Evolutionary conservation across 2,113 vertebrate genomes (phyloP).

Genomic region (Serinus canaria): DNA sequence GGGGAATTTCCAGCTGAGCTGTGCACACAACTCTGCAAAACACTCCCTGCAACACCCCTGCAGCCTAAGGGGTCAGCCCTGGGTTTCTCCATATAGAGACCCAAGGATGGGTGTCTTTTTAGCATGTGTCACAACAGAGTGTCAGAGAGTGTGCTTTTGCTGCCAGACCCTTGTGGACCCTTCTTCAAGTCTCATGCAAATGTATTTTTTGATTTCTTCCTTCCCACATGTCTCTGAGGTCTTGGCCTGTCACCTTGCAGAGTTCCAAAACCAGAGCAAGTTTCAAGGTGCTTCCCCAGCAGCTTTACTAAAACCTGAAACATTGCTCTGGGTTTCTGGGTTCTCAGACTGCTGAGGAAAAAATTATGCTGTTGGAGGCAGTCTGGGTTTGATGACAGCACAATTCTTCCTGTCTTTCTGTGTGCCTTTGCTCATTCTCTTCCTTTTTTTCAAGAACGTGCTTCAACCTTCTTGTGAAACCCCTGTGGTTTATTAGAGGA

Average conservation of each 20-base stretch:
- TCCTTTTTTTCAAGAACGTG: not conserved
- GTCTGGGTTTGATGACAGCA: not conserved
- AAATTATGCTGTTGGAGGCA: not conserved
- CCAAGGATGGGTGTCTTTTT: not conserved
- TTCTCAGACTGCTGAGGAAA: not conserved
- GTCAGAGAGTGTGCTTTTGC: not conserved
- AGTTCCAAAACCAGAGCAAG: not conserved
- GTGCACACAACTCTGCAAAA: not conserved
- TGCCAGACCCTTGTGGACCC: not conserved
- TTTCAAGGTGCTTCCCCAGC: not conserved
- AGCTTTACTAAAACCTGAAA: not conserved
- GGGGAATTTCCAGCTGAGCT: not conserved
- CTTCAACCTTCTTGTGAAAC: slow-evolving; percentile 19
- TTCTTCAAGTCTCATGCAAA: not conserved
- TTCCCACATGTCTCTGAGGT: not conserved
- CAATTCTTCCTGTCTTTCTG: not conserved
- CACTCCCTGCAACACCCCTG: not conserved
- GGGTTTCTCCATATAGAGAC: not conserved
- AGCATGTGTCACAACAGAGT: not conserved
- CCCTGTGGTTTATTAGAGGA: not conserved
- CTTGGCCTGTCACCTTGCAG: not conserved
- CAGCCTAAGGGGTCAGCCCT: not conserved
- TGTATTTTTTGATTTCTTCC: not conserved
- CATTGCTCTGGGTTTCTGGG: not conserved
- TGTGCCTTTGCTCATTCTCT: not conserved